These are phyloP conservation scores for Galaxias olidus DNA, from an alignment of 2,797 vertebrate genomes.

Conservation along the genomic window DNA sequence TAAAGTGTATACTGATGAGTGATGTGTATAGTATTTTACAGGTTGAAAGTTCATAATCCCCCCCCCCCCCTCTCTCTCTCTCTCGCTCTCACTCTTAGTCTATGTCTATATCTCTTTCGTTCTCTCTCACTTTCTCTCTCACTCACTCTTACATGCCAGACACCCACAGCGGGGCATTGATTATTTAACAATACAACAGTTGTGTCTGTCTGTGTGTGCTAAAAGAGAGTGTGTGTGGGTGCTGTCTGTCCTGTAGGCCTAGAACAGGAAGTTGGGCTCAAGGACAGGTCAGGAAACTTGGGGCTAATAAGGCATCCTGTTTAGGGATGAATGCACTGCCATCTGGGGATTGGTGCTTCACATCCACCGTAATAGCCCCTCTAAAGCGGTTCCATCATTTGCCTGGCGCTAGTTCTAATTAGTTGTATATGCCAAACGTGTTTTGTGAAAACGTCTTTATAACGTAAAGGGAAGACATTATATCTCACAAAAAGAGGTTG, in stretches of 20 bases:
- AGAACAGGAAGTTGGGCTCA: background rate
- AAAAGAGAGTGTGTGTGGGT: no score
- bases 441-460: conserved; percentile 24
- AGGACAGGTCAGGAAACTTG: conserved; percentile 25
- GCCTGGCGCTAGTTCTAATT: conserved; percentile 54
- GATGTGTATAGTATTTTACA: no score
- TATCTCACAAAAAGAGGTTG: conserved; percentile 25
- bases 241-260: background rate
- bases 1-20: no score
- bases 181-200: no score
- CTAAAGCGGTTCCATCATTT: conserved; percentile 49
- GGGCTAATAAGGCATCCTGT: conserved; percentile 53
- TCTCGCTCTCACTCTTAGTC: no score
- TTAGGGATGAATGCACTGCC: conserved; percentile 59
- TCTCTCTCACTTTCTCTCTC: no score
- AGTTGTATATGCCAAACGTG: conserved; percentile 46
- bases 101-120: no score
- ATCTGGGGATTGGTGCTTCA: conserved; percentile 48
- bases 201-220: no score
- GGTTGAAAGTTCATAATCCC: no score
- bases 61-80: no score
- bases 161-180: no score
- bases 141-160: no score
- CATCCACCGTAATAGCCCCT: conserved; percentile 61
- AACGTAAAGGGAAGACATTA: conserved; percentile 40